Conservation (phyloP, 2,113 vertebrate genomes). For the Chlamydotis undulata region DNA sequence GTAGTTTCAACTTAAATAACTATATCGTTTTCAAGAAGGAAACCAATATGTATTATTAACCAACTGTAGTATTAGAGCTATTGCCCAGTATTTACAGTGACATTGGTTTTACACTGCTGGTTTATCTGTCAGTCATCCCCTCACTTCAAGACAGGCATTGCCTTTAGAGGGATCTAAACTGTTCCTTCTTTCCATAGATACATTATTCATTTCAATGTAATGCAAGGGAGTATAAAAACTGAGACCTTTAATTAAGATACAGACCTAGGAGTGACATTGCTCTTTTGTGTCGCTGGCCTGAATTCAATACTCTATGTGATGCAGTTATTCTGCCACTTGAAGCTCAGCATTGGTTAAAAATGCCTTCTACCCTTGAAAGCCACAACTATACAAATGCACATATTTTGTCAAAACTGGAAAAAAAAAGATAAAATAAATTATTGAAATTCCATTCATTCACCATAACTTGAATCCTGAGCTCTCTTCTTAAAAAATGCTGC, state of each 20-base stretch:
- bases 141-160: not conserved
- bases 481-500: not conserved
- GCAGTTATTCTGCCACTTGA: not conserved
- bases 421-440: not conserved
- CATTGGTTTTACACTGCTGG: not conserved
- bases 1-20: not conserved
- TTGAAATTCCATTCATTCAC: not conserved
- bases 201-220: not conserved
- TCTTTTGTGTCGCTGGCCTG: not conserved
- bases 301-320: not conserved
- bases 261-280: not conserved
- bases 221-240: not conserved
- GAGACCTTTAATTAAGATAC: not conserved
- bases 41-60: not conserved
- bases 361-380: not conserved
- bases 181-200: not conserved
- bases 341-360: not conserved
- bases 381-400: not conserved
- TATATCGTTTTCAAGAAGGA: not conserved
- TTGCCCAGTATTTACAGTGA: not conserved
- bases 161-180: not conserved
- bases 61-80: not conserved
- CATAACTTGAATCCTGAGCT: not conserved
- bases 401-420: not conserved
- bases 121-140: not conserved